Percentiles rank a stretch among this genome's conserved stretches.
Conservation (phyloP, 2,797 vertebrate genomes). For the Adrianichthys oophorus region DNA sequence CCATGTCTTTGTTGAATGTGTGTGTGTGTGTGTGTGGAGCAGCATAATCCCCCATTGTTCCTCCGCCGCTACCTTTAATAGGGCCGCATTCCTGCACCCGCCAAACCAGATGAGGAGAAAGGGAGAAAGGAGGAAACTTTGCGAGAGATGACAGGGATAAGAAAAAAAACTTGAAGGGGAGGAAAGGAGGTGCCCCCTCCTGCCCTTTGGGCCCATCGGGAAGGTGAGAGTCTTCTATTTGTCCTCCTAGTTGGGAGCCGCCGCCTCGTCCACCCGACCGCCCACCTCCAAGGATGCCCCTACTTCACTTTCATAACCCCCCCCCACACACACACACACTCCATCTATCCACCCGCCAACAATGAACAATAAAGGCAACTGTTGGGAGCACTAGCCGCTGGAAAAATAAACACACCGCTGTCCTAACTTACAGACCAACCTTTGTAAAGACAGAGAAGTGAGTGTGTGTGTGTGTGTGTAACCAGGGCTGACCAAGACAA, state of each 20-base stretch:
- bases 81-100: conserved; percentile 84
- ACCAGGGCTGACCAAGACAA: conserved; percentile 83
- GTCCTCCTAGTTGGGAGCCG: conserved; percentile 69
- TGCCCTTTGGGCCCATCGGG: conserved; percentile 77
- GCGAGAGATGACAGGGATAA: conserved; percentile 15
- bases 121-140: conserved; percentile 13
- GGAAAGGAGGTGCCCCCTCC: conserved; percentile 32
- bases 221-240: conserved; percentile 88
- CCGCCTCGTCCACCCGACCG: conserved; percentile 11
- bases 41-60: conserved; percentile 84
- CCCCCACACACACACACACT: neutral
- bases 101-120: conserved; percentile 76
- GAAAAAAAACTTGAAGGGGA: conserved; percentile 3
- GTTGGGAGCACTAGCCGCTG: conserved; percentile 82
- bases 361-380: conserved; percentile 93
- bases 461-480: conserved; percentile 47
- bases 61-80: conserved; percentile 80
- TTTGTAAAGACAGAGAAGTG: conserved; percentile 69
- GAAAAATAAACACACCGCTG: conserved; percentile 85
- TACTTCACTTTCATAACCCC: conserved; percentile 10
- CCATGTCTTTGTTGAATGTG: conserved; percentile 45
- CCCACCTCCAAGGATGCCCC: conserved; percentile 26
- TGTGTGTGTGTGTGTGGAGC: conserved; percentile 24
- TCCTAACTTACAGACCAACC: conserved; percentile 86
- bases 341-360: conserved; percentile 79